A percentile compares a stretch with the other conserved stretches of the same genome.
Conservation (phyloP, 2,113 vertebrate species). For the Phalacrocorax aristotelis region DNA sequence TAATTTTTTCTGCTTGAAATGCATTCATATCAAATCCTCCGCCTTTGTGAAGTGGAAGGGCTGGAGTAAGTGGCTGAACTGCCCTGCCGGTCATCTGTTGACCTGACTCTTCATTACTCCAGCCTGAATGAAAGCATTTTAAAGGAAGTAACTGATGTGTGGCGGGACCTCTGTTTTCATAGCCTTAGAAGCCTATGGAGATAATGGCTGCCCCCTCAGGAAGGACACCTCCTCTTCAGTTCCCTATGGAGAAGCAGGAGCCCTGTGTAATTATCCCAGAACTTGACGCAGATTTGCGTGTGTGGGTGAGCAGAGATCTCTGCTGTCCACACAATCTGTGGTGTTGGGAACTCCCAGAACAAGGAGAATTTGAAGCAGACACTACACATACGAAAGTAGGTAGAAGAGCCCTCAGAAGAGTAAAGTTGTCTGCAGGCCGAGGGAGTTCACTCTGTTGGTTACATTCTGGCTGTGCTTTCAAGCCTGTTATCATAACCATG, state of each 20-base stretch:
- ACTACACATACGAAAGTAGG: not conserved
- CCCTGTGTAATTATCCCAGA: conserved; percentile 14
- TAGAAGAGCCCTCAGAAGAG: not conserved
- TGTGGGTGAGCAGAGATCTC: conserved; percentile 29
- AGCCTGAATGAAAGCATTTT: not conserved
- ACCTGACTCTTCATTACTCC: not conserved
- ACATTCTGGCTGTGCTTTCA: not conserved
- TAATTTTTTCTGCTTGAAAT: conserved; percentile 64
- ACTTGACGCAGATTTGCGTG: not conserved
- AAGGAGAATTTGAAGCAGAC: not conserved
- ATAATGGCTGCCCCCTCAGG: not conserved
- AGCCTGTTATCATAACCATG: not conserved
- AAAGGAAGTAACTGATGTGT: not conserved
- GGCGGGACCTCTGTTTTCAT: not conserved
- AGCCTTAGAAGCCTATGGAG: not conserved
- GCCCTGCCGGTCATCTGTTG: not conserved
- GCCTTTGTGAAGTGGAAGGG: conserved; percentile 31
- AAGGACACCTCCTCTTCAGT: conserved; percentile 52
- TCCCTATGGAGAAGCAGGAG: conserved; percentile 5
- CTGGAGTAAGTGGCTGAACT: not conserved
- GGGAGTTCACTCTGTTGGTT: not conserved
- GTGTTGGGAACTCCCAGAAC: not conserved
- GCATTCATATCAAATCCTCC: conserved; percentile 43
- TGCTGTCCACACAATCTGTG: conserved; percentile 11
- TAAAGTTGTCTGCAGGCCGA: not conserved